Evolutionary conservation across 2,888 invertebrate species (phyloP).

Genomic region (Rhimphoctona megacephalus): DNA sequence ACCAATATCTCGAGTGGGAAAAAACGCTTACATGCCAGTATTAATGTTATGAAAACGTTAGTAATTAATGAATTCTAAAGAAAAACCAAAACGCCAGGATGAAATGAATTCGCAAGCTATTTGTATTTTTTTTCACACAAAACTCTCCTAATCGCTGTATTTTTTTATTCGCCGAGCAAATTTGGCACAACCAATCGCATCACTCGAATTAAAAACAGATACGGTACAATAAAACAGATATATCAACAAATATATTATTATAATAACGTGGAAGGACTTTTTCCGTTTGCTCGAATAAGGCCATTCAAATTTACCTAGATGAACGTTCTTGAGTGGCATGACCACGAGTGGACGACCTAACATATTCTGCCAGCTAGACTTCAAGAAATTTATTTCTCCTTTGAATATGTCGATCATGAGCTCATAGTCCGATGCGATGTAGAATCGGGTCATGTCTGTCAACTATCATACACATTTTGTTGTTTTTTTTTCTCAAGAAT

Average conservation of each 20-base stretch:
- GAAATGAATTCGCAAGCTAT: conserved; percentile 38
- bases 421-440: conserved; percentile 99
- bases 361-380: conserved; percentile 99
- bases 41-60: conserved; percentile 70
- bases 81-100: conserved; percentile 55
- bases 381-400: conserved; percentile 98
- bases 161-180: conserved; percentile 16
- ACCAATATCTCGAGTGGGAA: conserved; percentile 18
- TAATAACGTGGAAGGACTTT: conserved; percentile 59
- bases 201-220: conserved; percentile 57
- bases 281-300: conserved; percentile 58
- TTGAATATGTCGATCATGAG: conserved; percentile 99
- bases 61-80: conserved; percentile 38
- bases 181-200: not conserved
- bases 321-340: conserved; percentile 94
- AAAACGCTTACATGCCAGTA: conserved; percentile 79
- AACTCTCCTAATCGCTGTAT: not conserved
- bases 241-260: not conserved
- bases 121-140: conserved; percentile 6
- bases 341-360: conserved; percentile 98
- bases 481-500: conserved; percentile 15
- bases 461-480: conserved; percentile 88
- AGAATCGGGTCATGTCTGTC: conserved; percentile 98
- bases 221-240: conserved; percentile 23
- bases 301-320: conserved; percentile 90